Evolutionary conservation across 2,113 vertebrate species (phyloP), one percentile per base, ranked within the genome.

Genomic region (Barbus barbus): DNA sequence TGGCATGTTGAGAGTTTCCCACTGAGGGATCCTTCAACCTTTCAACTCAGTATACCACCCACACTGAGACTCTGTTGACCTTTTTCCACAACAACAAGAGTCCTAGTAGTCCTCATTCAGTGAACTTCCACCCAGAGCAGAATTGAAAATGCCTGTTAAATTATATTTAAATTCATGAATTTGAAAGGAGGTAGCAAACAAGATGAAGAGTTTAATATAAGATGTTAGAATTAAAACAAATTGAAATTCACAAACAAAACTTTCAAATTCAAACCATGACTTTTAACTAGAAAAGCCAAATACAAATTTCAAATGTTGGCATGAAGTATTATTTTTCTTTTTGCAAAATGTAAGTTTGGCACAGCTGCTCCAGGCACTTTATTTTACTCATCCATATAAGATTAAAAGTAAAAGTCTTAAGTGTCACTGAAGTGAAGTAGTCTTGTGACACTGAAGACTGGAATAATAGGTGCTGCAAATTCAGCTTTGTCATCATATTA

Each of bases 1-100:
- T 58, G 46, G 33, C 75, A 63, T 41, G 74, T 60, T 53, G 73
- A 86, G 79, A 77, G 41, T 61, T 36, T 76, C 65, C 78, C 56
- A 31, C 58, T 31, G 81, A 65, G 33, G 51, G 73, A 26, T 41
- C 20, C 53, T 73, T 41, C 13, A 61, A 48, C 20, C 51, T 83
- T 83, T 88, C 84, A 84, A 74, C 82, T 72, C 24, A 2, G 18
- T 28, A 51, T 56, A 61, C 65, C 82, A 31, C 67, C 16, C 65
- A 81, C 85, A 75, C 31, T 75, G 73, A 75, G 26, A 75, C 26
- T 75, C 16, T 18, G 24, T 74, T 75, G 41, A 16, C 44, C 26
- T 75, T 75, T 51, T 51, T 26, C 71, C 71, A 74, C 12, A 3
- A 74, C n/a, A 46, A 46, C 5, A 1, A 63, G 26, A 63, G 26